Percentiles rank a stretch among this genome's conserved stretches.
Conservation (phyloP, 2,113 vertebrate genomes). For the Cygnus buccinator region DNA sequence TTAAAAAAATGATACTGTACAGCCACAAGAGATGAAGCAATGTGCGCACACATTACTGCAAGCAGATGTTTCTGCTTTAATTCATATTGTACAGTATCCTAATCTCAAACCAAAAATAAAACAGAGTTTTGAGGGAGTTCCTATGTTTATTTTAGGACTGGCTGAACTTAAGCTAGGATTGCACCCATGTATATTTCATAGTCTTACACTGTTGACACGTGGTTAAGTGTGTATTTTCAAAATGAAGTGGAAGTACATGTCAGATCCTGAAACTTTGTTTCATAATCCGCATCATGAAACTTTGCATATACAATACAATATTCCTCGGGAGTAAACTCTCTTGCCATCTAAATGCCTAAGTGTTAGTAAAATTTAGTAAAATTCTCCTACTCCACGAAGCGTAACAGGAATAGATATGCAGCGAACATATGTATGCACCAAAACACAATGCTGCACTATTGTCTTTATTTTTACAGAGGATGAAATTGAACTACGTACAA, state of each 20-base stretch:
- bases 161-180: slow-evolving; percentile 2
- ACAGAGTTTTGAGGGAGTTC: neutral
- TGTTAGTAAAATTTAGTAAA: neutral
- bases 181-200: neutral
- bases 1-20: neutral
- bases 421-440: neutral
- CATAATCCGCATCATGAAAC: neutral
- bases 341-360: neutral
- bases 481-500: neutral
- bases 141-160: slow-evolving; percentile 16
- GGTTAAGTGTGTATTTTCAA: neutral
- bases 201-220: neutral
- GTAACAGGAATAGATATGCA: neutral
- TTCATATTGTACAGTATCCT: neutral
- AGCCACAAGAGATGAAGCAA: neutral
- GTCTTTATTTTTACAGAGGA: neutral
- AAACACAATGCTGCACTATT: neutral
- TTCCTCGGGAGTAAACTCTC: neutral
- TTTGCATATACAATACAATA: neutral
- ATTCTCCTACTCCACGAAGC: neutral
- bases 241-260: neutral
- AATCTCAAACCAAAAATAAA: slow-evolving; percentile 36
- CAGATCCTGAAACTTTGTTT: neutral
- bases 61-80: slow-evolving; percentile 43
- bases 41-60: neutral